These are phyloP conservation scores for Cossypha heuglini DNA, from an alignment of 2,797 vertebrate genomes.

Conservation along the genomic window DNA sequence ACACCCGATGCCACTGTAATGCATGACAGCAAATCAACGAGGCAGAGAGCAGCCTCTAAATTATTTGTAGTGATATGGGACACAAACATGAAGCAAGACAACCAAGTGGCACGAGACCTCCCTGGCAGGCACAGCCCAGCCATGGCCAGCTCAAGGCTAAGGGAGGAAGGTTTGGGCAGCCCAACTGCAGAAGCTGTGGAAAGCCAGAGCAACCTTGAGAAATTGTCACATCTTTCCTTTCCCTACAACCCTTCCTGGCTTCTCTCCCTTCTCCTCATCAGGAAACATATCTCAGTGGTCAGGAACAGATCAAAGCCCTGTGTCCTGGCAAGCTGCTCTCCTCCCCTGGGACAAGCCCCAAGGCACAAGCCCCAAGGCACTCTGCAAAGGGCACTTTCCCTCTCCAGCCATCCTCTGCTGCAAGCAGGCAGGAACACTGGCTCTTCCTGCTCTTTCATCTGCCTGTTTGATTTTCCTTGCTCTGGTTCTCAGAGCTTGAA, in stretches of 20 bases:
- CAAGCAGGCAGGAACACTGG: neutral
- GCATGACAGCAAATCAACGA: accelerated
- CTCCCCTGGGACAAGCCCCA: neutral
- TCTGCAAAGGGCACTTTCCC: neutral
- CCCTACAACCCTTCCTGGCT: neutral
- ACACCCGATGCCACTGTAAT: neutral
- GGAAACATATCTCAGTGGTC: neutral
- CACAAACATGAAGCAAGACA: neutral
- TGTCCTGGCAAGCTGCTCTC: accelerated
- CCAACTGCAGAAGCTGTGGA: neutral
- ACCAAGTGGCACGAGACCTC: neutral
- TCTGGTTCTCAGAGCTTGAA: neutral
- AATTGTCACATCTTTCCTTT: neutral
- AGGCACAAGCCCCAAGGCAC: neutral
- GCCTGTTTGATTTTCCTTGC: neutral
- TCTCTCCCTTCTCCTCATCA: neutral
- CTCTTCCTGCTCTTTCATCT: neutral
- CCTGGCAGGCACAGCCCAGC: neutral
- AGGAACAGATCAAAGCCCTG: neutral
- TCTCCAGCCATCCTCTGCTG: neutral
- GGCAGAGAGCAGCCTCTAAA: neutral
- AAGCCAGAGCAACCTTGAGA: neutral
- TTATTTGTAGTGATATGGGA: neutral
- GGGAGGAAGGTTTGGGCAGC: neutral
- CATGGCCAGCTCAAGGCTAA: too few species aligned